phyloP scores from a whole-genome alignment of 2,797 vertebrate genomes.

The Molothrus ater region DNA sequence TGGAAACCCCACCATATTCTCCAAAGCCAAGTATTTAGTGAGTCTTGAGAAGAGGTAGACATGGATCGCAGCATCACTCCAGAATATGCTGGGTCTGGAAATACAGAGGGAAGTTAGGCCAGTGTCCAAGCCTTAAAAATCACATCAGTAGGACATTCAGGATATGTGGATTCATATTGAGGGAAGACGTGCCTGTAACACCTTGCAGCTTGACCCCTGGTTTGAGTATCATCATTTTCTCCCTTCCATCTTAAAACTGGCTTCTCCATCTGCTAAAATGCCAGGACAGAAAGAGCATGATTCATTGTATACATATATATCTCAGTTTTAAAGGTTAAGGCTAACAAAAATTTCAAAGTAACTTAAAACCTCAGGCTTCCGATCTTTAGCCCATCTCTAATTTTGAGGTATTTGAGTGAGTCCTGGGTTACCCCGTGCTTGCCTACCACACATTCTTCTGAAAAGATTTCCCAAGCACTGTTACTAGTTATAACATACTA shows the following conservation, averaged over 20 bases:
- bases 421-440: background rate
- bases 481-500: background rate
- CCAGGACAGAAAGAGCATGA: background rate
- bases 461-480: background rate
- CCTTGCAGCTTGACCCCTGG: conserved; percentile 14
- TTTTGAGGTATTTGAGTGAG: conserved; percentile 44
- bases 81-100: background rate
- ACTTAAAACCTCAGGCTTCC: conserved; percentile 50
- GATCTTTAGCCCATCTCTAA: conserved; percentile 54
- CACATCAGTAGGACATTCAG: background rate
- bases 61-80: background rate
- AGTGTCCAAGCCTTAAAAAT: background rate
- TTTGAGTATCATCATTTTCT: conserved; percentile 4
- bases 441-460: conserved; percentile 14
- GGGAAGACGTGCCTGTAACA: background rate
- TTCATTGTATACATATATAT: conserved; percentile 20
- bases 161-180: background rate
- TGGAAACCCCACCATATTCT: background rate
- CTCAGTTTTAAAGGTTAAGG: conserved; percentile 15
- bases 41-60: background rate
- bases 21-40: background rate
- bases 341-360: conserved; percentile 46
- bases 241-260: conserved; percentile 20
- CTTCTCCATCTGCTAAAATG: background rate
- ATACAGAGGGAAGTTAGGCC: background rate